phyloP scores from a whole-genome alignment of 2,888 invertebrate species.

The Nomada fucata region DNA sequence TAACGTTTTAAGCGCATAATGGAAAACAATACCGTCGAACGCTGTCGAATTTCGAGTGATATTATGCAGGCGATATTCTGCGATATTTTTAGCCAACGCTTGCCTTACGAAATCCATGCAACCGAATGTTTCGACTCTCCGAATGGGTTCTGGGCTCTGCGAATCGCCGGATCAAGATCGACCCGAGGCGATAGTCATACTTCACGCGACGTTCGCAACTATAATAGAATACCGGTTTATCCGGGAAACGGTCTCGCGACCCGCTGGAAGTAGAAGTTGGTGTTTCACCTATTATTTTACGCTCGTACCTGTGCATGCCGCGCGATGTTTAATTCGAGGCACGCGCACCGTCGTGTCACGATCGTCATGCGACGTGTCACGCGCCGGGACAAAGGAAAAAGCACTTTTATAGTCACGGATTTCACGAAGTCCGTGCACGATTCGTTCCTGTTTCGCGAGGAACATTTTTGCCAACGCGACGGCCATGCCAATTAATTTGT shows the following conservation, averaged over 20 bases:
- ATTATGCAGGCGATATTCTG: too few relatives aligned
- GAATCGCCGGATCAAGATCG: slow-evolving; percentile 5
- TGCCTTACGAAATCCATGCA: too few relatives aligned
- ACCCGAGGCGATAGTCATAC: slow-evolving; percentile 12
- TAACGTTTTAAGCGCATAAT: too few relatives aligned
- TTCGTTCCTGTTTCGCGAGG: slow-evolving; percentile 31
- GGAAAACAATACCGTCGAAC: too few relatives aligned
- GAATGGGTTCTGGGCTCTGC: too few relatives aligned
- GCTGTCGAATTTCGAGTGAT: too few relatives aligned
- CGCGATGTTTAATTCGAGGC: slow-evolving; percentile 44
- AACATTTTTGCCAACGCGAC: slow-evolving; percentile 1
- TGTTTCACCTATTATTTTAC: slow-evolving; percentile 33
- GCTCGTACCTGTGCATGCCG: background rate
- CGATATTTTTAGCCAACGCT: too few relatives aligned
- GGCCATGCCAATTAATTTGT: slow-evolving; percentile 11
- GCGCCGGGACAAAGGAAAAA: slow-evolving; percentile 58
- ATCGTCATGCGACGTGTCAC: slow-evolving; percentile 43
- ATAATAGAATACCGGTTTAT: background rate
- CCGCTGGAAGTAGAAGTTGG: background rate
- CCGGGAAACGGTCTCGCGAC: background rate
- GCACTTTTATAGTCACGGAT: slow-evolving; percentile 34
- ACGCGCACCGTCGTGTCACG: slow-evolving; percentile 13
- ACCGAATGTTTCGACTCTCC: too few relatives aligned
- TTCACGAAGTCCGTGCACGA: slow-evolving; percentile 33
- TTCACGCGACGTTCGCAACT: background rate